Base-by-base conservation (phyloP, 2,797 vertebrate genomes). In the Sebastiscus tertius region DNA sequence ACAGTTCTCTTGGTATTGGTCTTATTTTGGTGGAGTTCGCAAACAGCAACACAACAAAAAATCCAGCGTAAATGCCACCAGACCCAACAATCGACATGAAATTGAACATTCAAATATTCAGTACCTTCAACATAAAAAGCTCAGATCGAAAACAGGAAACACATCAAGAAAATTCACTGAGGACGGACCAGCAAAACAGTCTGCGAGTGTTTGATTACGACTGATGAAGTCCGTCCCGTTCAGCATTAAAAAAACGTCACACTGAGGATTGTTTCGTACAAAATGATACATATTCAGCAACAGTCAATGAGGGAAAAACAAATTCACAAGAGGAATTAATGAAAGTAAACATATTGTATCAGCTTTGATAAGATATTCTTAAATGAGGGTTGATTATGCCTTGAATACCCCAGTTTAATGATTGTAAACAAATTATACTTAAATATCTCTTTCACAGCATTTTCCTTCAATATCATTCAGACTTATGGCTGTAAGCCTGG, bases 91-190 rank as follows among this genome's bases (percentile, higher is more conserved):
- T 52, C 54, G 1, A 88, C 54, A 33, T 74, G 33, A 86, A 77
- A 75, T 18, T 27, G 3, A 71, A 90, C 88, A 88, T 90, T 90
- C 85, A 80, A 67, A 74, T 60, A 27, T 46, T 68, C 68, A 54
- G 78, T 60, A 31, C 66, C 70, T 42, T 76, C 60, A n/a, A 82
- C 10, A 73, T 55, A 72, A 87, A 83, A 83, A 85, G 65, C 75
- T 72, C 24, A 5, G 56, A 52, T 27, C 16, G n/a, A 8, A 67
- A 77, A 69, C 20, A 61, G 6, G 2, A 39, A 46, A 26, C 5
- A 0, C n/a, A n/a, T 59, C 52, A 20, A 62, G 10, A 29, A 63
- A 29, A 64, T n/a, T 58, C 26, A 54, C 0, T 0, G 22, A 63
- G 56, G 71, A 18, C 2, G 29, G 65, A 72, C 1, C 1, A 4